Base-by-base conservation (phyloP, 2,797 vertebrate genomes). In the Monodelphis domestica region DNA sequence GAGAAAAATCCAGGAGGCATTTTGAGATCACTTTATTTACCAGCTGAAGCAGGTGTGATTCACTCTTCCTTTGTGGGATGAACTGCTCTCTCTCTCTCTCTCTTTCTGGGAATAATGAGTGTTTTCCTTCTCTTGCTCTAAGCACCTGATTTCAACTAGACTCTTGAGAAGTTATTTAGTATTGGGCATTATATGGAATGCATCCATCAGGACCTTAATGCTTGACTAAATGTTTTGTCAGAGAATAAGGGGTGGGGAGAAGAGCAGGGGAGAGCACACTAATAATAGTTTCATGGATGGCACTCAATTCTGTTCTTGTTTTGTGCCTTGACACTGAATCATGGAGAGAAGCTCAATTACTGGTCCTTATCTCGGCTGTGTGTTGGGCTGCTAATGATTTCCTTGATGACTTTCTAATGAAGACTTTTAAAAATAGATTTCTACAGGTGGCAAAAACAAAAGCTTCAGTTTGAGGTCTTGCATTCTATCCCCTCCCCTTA, bases 341-440 rank as follows among this genome's bases (percentile, higher is more conserved):
- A 63, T 54, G 28, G 54, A 89, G 54, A 93, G 15, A 59, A 94
- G 89, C 57, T 14, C 84, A 87, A 0, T 91, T 90, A 94, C 54
- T 90, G 33, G 91, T 21, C 0, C 38, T 11, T 91, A 38, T 53
- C 91, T 97, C 89, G n/a, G 95, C 87, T 52, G 7, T 92, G 53
- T 96, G 78, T 51, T 53, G 26, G 54, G 51, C 93, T 97, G 56
- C 89, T 91, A 84, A 78, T 95, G 89, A 91, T 90, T 87, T 26
- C 5, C 95, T 96, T 95, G 91, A 55, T 55, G 94, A 6, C 54
- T 94, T 95, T 93, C 55, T 51, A 92, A 53, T 94, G 51, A 90
- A 84, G 57, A 78, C 17, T 63, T 29, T 93, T 95, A 94, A 91
- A 95, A 96, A 92, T 89, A 88, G 3, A 94, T 63, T 5, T 26